A percentile compares a stretch with the other conserved stretches of the same genome.
phyloP scores from a whole-genome alignment of 2,888 invertebrate species.

The Microchrysa polita region DNA sequence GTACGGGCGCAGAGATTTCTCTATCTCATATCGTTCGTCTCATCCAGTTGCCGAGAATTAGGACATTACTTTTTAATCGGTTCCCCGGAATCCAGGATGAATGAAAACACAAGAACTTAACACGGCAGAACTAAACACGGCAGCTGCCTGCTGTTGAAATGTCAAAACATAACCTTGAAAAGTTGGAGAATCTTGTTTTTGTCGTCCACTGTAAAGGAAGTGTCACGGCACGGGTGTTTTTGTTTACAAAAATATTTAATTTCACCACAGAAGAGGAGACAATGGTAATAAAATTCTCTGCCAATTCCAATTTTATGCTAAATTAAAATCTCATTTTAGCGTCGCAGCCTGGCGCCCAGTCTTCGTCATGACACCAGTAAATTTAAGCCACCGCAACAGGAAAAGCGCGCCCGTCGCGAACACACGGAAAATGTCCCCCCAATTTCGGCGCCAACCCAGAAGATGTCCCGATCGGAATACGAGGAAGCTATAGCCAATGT shows the following conservation, averaged over 20 bases:
- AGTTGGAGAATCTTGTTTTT: slow-evolving; percentile 8
- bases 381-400: slow-evolving; percentile 68
- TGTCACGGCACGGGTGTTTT: neutral
- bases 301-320: neutral
- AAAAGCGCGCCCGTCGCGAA: slow-evolving; percentile 65
- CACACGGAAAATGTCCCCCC: slow-evolving; percentile 60
- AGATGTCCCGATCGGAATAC: slow-evolving; percentile 68
- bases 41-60: neutral
- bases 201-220: neutral
- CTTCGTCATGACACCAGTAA: slow-evolving; percentile 67
- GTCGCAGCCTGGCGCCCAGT: slow-evolving; percentile 82
- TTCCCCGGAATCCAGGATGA: neutral
- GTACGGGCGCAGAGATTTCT: neutral
- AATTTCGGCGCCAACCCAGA: slow-evolving; percentile 49
- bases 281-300: neutral
- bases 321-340: slow-evolving; percentile 58
- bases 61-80: neutral
- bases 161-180: slow-evolving; percentile 20
- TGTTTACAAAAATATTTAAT: neutral
- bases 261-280: neutral
- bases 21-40: neutral
- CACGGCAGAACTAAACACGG: neutral
- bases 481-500: slow-evolving; percentile 85
- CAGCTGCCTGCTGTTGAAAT: neutral
- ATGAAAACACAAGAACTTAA: neutral